Evolutionary conservation across 2,797 vertebrate genomes (phyloP), one percentile per base, ranked within the genome.

Genomic region (Steatocranus sp.): DNA sequence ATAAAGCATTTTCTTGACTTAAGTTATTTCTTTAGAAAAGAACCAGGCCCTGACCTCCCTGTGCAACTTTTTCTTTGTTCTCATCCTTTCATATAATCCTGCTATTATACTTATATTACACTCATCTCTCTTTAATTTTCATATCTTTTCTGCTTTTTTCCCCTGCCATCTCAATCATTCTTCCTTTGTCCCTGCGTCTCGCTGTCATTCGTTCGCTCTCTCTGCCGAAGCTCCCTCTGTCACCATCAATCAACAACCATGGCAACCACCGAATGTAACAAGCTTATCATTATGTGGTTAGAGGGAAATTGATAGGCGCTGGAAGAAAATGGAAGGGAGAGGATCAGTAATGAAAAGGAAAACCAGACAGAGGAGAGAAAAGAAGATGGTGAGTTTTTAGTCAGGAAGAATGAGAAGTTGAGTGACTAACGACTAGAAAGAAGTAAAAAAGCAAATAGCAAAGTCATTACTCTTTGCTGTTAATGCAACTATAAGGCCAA

Each of bases 191-290:
- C 20, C 73, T 51, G 53, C 23, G 14, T 73, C 70, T 88, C 50
- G 50, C 50, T 88, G 76, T 81, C 88, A 85, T 89, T 87, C 82
- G 48, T 87, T 83, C 23, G 8, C 79, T 86, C 49, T 63, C 70
- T 84, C 82, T 76, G 53, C 83, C 15, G 49, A 70, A 79, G 78
- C 90, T 80, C 54, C 27, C 77, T 89, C 87, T 80, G 81, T 89
- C 87, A 81, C 89, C 93, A 93, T 94, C 93, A 95, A 94, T 96
- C 94, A 94, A 91, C 89, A 86, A 87, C 93, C 95, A 94, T 94
- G 93, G 93, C 89, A 94, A 94, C 92, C 18, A 77, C 76, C 15
- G 88, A 84, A 91, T 76, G 84, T 84, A 94, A 93, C 87, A 88
- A 93, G 87, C 92, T 89, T 92, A 92, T 95, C 86, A 94, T 94